Base-by-base conservation (phyloP, 2,888 invertebrate species). In the Hoplodrina ambigua region DNA sequence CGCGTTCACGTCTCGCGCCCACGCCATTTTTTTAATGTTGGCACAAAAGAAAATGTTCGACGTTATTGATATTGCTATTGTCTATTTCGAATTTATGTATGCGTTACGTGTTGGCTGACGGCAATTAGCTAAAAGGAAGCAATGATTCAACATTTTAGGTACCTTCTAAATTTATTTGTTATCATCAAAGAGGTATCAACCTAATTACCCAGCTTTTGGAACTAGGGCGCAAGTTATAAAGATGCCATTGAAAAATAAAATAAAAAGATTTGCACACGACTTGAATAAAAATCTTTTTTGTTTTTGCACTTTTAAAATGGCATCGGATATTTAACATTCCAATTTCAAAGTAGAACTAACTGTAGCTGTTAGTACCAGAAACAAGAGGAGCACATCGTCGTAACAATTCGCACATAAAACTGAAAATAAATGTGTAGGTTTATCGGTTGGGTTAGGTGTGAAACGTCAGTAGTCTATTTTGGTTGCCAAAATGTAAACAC, bases 1-100 rank as follows among this genome's bases (percentile, higher is more conserved):
- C 87, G 85, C 85, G 86, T 88, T 85, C 87, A 86, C 85, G 81
- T 85, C 84, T 80, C 76, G 79, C 89, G 85, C 91, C 91, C 85
- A 89, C 92, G 85, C 88, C 80, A 85, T 82, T 88, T 88, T 88
- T 86, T 84, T 72, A 75, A 60, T 72, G 81, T 86, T 88, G 89
- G 88, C 90, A 83, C 76, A 59, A 66, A 68, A 59, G 56, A 76
- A 76, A 78, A 75, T 37, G 66, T 74, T 77, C 68, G 63, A 69
- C 61, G 58, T 61, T 75, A 81, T 79, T 69, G 81, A 76, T 79
- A 72, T 69, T 63, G 61, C 69, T 61, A 54, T 68, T 74, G 57
- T 56, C 75, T 81, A 81, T 81, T 83, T 81, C 44, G 63, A 82
- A 70, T 78, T 67, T 56, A 72, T 57, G 64, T 78, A 78, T 67